Conservation (phyloP, 2,797 vertebrate species). For the Tapera naevia region DNA sequence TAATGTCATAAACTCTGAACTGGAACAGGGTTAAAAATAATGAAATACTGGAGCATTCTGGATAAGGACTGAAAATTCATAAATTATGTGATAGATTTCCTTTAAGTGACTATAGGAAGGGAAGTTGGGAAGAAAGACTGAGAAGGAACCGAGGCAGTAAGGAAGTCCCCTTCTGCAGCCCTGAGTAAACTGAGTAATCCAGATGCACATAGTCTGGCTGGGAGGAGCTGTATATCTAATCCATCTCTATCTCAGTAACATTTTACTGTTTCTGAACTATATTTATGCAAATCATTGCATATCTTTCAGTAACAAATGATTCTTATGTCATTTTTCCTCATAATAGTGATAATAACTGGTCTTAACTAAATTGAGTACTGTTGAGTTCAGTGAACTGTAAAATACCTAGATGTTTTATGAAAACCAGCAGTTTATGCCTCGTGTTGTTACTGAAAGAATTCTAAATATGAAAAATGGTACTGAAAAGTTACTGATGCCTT, state of each 20-base stretch:
- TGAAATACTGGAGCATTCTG: background rate
- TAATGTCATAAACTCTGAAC: background rate
- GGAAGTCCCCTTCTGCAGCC: background rate
- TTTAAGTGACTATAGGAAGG: background rate
- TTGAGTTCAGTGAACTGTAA: background rate
- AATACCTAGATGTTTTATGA: background rate
- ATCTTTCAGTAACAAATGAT: background rate
- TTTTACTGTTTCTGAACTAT: background rate
- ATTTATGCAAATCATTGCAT: accelerated
- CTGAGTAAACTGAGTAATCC: background rate
- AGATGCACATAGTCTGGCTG: background rate
- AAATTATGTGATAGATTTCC: background rate
- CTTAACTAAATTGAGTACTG: background rate
- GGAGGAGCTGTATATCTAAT: background rate
- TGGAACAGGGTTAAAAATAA: background rate
- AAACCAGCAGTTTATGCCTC: background rate
- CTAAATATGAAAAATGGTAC: background rate
- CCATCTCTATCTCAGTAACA: accelerated
- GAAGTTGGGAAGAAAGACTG: background rate
- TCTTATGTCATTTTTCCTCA: background rate
- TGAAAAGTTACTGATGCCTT: background rate
- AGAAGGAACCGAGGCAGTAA: background rate
- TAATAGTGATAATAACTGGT: background rate
- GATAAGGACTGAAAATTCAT: background rate
- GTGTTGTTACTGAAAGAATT: background rate